These are phyloP conservation scores for Rhinoderma darwinii DNA, from an alignment of 2,113 vertebrate species.

Conservation along the genomic window DNA sequence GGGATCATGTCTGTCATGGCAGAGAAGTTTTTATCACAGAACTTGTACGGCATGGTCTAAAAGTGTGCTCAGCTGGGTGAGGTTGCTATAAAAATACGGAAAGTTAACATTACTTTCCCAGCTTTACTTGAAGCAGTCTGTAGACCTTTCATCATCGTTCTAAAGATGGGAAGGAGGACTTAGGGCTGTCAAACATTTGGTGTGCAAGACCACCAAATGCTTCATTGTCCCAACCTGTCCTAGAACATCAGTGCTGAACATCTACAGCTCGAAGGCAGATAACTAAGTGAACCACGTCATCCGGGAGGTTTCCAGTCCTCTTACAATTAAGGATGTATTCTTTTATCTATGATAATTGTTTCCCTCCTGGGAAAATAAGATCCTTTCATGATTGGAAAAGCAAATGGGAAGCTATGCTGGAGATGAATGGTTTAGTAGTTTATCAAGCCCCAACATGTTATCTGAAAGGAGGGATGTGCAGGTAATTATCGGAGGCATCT, in stretches of 20 bases:
- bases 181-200: background rate
- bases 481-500: slow-evolving; percentile 48
- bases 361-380: slow-evolving; percentile 34
- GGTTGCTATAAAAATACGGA: background rate
- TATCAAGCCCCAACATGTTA: slow-evolving; percentile 51
- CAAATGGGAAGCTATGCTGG: slow-evolving; percentile 36
- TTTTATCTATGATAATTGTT: slow-evolving; percentile 52
- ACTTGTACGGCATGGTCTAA: background rate
- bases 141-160: background rate
- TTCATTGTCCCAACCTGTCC: background rate
- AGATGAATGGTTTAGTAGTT: slow-evolving; percentile 54
- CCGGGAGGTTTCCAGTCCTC: slow-evolving; percentile 21
- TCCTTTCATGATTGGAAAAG: slow-evolving; percentile 56
- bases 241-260: slow-evolving; percentile 14
- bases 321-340: slow-evolving; percentile 34
- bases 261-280: slow-evolving; percentile 38
- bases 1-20: background rate
- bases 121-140: background rate
- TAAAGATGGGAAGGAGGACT: background rate
- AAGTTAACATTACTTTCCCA: background rate
- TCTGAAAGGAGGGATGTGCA: slow-evolving; percentile 37
- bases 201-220: background rate
- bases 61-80: background rate
- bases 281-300: slow-evolving; percentile 14
- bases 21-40: background rate